A percentile compares a stretch with the other conserved stretches of the same genome.
Conservation (phyloP, 92 coral and sea anemone species). For the Zoanthus sociatus region DNA sequence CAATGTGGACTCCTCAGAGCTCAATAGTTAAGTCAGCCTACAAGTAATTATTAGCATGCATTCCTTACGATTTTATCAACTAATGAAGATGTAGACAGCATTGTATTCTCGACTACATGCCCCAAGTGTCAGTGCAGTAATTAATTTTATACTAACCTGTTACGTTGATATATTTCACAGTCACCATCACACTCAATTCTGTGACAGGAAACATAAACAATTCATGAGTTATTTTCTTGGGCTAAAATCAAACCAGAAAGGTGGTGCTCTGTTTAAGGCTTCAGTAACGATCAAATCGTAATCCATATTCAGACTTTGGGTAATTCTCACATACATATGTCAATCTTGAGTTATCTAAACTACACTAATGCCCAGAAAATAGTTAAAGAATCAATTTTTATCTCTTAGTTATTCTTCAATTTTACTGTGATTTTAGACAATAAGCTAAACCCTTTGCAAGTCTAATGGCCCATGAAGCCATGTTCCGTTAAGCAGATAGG, state of each 20-base stretch:
- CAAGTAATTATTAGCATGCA: too few species aligned
- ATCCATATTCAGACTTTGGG: too few species aligned
- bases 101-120: neutral
- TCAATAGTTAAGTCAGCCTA: too few species aligned
- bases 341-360: neutral
- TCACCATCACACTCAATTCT: conserved; percentile 89
- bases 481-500: neutral
- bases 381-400: neutral
- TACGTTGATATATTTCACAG: conserved; percentile 80
- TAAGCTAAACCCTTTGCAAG: neutral
- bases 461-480: neutral
- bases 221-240: neutral
- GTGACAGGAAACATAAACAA: conserved; percentile 11
- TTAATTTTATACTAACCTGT: conserved; percentile 66
- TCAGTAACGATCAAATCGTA: too few species aligned
- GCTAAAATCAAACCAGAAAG: too few species aligned
- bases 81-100: neutral
- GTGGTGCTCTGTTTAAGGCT: too few species aligned
- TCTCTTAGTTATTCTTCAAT: neutral
- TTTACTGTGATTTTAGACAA: neutral
- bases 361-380: neutral
- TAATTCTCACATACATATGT: neutral
- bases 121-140: neutral
- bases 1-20: too few species aligned
- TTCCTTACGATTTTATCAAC: too few species aligned